Evolutionary conservation across 1,140 invertebrate genomes (phyloP).

Genomic region (Trachymyrmex cornetzi): DNA sequence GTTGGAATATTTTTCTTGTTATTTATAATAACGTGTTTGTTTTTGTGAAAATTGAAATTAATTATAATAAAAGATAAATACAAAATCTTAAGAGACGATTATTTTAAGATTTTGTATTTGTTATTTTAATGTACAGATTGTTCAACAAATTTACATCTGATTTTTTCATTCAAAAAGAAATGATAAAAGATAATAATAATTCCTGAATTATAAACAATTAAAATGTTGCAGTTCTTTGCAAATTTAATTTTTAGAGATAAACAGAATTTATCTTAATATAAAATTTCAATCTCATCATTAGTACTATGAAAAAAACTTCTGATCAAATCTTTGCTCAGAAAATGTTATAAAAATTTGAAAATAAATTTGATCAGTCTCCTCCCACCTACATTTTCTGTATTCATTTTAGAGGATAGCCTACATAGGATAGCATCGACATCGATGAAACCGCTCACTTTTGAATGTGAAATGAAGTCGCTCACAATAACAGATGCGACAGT

Average conservation of each 20-base stretch:
- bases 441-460: slow-evolving; percentile 6
- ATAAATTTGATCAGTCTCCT: not conserved
- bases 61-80: no score
- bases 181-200: not conserved
- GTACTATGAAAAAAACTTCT: not conserved
- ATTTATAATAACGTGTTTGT: not conserved
- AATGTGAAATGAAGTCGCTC: slow-evolving; percentile 41
- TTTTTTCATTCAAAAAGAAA: not conserved
- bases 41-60: not conserved
- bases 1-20: not conserved
- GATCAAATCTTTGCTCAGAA: not conserved
- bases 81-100: no score
- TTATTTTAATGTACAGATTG: not conserved
- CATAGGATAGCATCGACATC: not conserved
- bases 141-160: not conserved
- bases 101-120: no score
- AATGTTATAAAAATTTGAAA: not conserved
- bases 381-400: not conserved
- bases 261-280: not conserved
- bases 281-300: not conserved
- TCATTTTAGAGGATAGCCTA: not conserved
- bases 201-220: not conserved
- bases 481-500: slow-evolving; percentile 44
- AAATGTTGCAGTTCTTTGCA: not conserved
- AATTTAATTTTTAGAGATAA: not conserved